Evolutionary conservation across 2,888 invertebrate species (phyloP).

Genomic region (Apamea monoglypha): DNA sequence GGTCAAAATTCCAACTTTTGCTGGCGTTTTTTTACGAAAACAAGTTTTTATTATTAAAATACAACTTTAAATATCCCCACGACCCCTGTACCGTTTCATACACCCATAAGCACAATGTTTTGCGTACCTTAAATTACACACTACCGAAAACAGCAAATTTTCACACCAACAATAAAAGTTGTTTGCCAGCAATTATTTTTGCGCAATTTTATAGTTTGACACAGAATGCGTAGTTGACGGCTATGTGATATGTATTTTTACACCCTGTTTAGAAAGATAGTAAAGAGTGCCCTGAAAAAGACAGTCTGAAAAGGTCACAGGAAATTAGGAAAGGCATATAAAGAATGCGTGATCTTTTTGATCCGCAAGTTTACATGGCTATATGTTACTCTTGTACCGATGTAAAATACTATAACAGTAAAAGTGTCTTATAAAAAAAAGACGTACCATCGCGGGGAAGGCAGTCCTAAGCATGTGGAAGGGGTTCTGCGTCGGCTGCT

Average conservation of each 20-base stretch:
- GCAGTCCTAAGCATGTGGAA: conserved; percentile 79
- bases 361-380: no score
- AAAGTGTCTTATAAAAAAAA: neutral
- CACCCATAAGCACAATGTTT: neutral
- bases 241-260: neutral
- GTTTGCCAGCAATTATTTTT: no score
- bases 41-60: no score
- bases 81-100: no score
- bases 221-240: neutral
- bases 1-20: no score
- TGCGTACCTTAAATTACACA: no score
- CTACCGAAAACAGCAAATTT: neutral
- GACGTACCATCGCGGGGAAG: conserved; percentile 82
- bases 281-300: neutral
- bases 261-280: neutral
- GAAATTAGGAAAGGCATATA: neutral
- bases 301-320: neutral
- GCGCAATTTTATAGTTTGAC: neutral
- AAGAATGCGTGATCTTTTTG: neutral
- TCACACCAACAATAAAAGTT: no score
- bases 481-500: conserved; percentile 74
- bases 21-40: no score
- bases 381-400: neutral
- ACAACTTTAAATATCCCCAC: no score
- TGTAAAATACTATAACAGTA: neutral